Evolutionary conservation across 2,797 vertebrate genomes (phyloP).

Genomic region (Bradypodion ventrale): DNA sequence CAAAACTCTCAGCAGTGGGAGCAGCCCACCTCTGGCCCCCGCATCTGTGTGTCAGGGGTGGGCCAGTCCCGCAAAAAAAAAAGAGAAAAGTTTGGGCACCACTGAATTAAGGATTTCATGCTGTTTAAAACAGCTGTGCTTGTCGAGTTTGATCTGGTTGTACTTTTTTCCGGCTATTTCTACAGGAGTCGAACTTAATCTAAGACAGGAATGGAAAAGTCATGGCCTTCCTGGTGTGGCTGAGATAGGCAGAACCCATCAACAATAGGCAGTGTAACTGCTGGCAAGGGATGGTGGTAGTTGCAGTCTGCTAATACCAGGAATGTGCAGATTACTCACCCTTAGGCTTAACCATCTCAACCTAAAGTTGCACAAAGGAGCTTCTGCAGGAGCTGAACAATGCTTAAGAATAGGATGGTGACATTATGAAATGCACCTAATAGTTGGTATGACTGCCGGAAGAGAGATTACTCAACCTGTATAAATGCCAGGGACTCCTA

Average conservation of each 20-base stretch:
- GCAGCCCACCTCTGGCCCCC: too few relatives aligned
- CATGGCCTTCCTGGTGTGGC: background rate
- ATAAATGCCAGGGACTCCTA: background rate
- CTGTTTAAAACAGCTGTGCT: background rate
- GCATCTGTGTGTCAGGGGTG: too few relatives aligned
- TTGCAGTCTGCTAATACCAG: background rate
- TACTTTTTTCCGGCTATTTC: background rate
- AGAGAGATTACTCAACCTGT: background rate
- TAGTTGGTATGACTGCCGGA: background rate
- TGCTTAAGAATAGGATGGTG: background rate
- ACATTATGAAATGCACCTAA: background rate
- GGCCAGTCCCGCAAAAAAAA: too few relatives aligned
- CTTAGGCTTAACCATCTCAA: background rate
- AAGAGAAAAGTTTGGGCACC: too few relatives aligned
- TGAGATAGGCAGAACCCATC: background rate
- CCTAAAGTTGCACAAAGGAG: background rate
- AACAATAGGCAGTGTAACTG: background rate
- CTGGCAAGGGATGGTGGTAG: background rate
- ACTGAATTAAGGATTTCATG: background rate
- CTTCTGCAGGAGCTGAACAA: background rate
- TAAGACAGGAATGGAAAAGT: background rate
- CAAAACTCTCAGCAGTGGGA: too few relatives aligned
- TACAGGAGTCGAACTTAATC: background rate
- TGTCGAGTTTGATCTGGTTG: background rate
- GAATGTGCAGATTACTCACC: background rate